phyloP scores from a whole-genome alignment of 2,797 vertebrate species.

The Melanotaenia pygmaea region DNA sequence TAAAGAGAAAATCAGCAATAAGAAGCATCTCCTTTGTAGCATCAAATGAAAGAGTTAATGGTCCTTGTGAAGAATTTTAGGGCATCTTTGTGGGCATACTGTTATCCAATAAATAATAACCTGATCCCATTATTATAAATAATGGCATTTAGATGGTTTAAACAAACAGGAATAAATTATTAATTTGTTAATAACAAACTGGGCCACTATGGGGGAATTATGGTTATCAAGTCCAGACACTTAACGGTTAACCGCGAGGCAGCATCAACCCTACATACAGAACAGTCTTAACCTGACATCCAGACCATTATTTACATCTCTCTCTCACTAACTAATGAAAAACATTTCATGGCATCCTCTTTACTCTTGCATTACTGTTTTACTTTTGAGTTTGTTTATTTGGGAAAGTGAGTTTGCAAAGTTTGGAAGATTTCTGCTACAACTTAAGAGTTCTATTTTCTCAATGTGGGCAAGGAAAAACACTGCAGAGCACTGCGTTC shows the following conservation, averaged over 20 bases:
- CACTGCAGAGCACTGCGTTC: neutral
- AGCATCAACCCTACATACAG: neutral
- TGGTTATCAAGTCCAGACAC: neutral
- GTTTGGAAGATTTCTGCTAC: neutral
- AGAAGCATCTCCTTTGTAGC: neutral
- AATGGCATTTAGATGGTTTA: neutral
- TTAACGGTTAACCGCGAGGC: neutral
- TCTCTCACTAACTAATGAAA: neutral
- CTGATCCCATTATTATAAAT: neutral
- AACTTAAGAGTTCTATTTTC: neutral
- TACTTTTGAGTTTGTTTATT: neutral
- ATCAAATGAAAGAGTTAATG: neutral
- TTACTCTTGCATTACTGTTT: neutral
- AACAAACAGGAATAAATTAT: neutral
- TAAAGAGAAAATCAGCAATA: neutral
- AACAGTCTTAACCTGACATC: neutral
- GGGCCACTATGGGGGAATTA: neutral
- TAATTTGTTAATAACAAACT: neutral
- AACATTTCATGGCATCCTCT: neutral
- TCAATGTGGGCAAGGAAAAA: neutral
- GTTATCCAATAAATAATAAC: neutral
- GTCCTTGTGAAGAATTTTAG: neutral
- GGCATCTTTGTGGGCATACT: neutral
- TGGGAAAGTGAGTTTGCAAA: slow-evolving; percentile 1
- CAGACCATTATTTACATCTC: neutral